Percentiles rank a stretch among this genome's conserved stretches.
These are phyloP conservation scores for Lophius americanus DNA, from an alignment of 2,797 vertebrate genomes.

Conservation along the genomic window DNA sequence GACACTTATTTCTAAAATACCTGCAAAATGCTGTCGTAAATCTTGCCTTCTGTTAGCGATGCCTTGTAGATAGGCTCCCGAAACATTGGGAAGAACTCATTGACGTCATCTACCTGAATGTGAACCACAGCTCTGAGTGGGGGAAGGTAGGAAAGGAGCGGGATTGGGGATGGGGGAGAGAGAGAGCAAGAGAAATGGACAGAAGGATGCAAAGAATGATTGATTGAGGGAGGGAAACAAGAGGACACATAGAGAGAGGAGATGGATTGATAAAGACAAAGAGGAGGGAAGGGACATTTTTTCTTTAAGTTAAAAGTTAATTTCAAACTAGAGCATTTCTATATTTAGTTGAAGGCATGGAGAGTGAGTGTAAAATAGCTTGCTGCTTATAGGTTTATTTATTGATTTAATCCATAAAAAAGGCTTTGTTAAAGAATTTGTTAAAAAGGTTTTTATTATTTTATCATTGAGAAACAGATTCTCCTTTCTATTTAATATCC, in stretches of 20 bases:
- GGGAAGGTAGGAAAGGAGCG: slow-evolving; percentile 1
- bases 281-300: neutral
- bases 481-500: slow-evolving; percentile 3
- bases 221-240: slow-evolving; percentile 13
- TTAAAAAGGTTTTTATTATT: slow-evolving; percentile 12
- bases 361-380: neutral
- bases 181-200: too few relatives aligned
- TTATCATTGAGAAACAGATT: slow-evolving; percentile 15
- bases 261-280: slow-evolving; percentile 18
- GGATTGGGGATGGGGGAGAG: neutral
- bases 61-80: slow-evolving; percentile 90
- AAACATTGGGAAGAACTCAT: slow-evolving; percentile 93
- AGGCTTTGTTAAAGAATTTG: neutral
- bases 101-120: slow-evolving; percentile 96
- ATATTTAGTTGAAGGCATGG: slow-evolving; percentile 5
- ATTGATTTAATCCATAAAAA: slow-evolving; percentile 8
- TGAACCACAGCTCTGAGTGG: slow-evolving; percentile 92
- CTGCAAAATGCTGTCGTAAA: slow-evolving; percentile 95
- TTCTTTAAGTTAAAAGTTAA: slow-evolving; percentile 25
- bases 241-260: slow-evolving; percentile 1
- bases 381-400: neutral
- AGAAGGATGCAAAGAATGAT: slow-evolving; percentile 17
- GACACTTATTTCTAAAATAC: slow-evolving; percentile 32
- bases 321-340: slow-evolving; percentile 1
- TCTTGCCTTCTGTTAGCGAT: slow-evolving; percentile 91